Conservation (phyloP, 2,888 invertebrate genomes). For the Arenicola marina region DNA sequence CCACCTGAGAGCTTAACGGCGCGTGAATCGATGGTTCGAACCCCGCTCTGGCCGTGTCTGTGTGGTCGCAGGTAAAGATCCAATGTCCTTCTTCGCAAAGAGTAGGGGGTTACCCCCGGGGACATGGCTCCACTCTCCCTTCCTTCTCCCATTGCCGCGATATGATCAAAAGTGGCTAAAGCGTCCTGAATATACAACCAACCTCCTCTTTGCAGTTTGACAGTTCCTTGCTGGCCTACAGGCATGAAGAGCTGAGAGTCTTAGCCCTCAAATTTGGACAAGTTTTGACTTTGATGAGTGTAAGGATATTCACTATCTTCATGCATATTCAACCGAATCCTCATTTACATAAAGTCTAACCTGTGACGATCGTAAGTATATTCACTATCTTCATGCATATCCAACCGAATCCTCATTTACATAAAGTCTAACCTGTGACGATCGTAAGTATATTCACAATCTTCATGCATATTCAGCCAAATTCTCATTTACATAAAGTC, state of each 20-base stretch:
- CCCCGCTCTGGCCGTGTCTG: too few relatives aligned
- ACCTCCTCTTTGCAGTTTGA: conserved; percentile 42
- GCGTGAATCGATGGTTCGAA: too few relatives aligned
- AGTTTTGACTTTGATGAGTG: conserved; percentile 67
- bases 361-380: neutral
- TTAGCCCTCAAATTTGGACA: conserved; percentile 78
- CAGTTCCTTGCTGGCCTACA: conserved; percentile 69
- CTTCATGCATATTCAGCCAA: neutral
- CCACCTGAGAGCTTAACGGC: too few relatives aligned
- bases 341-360: neutral
- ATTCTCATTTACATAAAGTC: neutral
- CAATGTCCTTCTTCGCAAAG: too few relatives aligned
- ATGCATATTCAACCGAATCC: neutral
- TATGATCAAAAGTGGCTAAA: too few relatives aligned
- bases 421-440: neutral
- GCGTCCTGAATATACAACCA: neutral
- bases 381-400: neutral
- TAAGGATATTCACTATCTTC: neutral
- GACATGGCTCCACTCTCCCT: too few relatives aligned
- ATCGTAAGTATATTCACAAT: neutral
- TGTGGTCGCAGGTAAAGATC: too few relatives aligned
- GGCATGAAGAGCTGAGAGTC: conserved; percentile 71
- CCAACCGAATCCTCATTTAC: neutral
- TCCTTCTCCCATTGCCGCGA: too few relatives aligned
- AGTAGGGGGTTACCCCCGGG: too few relatives aligned